Evolutionary conservation across 2,113 vertebrate species (phyloP), one percentile per base, ranked within the genome.

Genomic region (Sarotherodon lohbergeri): DNA sequence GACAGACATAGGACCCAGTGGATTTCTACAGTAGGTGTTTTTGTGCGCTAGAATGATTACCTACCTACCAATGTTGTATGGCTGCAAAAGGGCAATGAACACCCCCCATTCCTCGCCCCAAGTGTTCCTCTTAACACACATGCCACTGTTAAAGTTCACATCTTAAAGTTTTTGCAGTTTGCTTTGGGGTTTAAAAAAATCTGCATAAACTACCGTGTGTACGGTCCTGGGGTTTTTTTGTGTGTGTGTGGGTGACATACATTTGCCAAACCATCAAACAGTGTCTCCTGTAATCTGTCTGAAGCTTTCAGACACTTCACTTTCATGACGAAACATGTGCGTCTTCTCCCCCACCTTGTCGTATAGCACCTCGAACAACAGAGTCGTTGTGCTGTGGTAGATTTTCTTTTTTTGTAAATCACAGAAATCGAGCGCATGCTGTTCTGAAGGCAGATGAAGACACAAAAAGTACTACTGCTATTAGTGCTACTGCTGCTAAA

Each of bases 221-320:
- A n/a, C 5, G 7, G 59, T 66, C 56, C 13, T 46, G n/a, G 16
- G 83, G 0, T 32, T 89, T 80, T 81, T 82, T 43, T 89, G 17
- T 84, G 56, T 87, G 80, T 85, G 84, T 83, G 90, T 82, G 88
- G 83, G 90, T 73, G 54, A 17, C 61, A 66, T 80, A 24, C 61
- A 86, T 86, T 88, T 81, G 32, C 50, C 12, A 85, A 89, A 93
- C 86, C 91, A 91, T 90, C 89, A 90, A 89, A 91, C 85, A 73
- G 29, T 78, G 50, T 90, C 24, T 82, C 46, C 52, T 66, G 27
- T 16, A 13, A 36, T 81, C 56, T 90, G 50, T 90, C 54, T 86
- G 85, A 19, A 61, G 73, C 71, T 78, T 81, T 89, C 86, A 90
- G 32, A 90, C 71, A 63, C 54, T 85, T 59, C 71, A 78, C 71